These are phyloP conservation scores for Crossaster papposus DNA, from an alignment of 53 echinoderm and acorn worm genomes.

Conservation along the genomic window DNA sequence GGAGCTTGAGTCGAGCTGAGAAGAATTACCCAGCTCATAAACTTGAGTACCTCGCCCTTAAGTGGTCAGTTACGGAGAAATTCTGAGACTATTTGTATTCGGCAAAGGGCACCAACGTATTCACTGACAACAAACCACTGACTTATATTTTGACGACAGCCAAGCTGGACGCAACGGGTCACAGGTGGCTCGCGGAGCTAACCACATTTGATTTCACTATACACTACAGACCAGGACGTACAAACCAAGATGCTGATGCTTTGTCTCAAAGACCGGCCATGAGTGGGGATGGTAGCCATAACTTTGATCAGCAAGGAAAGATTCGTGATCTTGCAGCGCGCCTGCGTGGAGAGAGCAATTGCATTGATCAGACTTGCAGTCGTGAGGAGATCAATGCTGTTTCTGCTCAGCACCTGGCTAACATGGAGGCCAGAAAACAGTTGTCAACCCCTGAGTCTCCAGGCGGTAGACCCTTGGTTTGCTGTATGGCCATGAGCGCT, in stretches of 20 bases:
- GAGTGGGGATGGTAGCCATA: not conserved
- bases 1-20: no score
- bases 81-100: constrained; percentile 64
- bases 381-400: constrained; percentile 38
- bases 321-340: not conserved
- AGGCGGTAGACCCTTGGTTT: no score
- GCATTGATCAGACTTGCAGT: constrained; percentile 3
- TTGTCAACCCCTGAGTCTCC: not conserved
- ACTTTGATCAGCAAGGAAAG: not conserved
- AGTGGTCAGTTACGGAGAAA: constrained; percentile 63
- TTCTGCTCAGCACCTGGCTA: not conserved
- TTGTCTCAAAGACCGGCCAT: constrained; percentile 50
- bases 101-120: constrained; percentile 36
- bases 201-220: constrained; percentile 64
- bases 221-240: constrained; percentile 64
- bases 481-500: no score
- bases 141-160: no score
- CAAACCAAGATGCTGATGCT: constrained; percentile 64
- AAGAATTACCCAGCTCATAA: no score
- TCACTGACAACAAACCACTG: constrained; percentile 73
- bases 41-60: constrained; percentile 66
- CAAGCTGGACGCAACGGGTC: constrained; percentile 67
- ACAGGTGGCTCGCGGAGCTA: constrained; percentile 67
- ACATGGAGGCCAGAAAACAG: not conserved
- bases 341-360: not conserved